Evolutionary conservation across 2,888 invertebrate species (phyloP).

Genomic region (Meteorus cinctellus): DNA sequence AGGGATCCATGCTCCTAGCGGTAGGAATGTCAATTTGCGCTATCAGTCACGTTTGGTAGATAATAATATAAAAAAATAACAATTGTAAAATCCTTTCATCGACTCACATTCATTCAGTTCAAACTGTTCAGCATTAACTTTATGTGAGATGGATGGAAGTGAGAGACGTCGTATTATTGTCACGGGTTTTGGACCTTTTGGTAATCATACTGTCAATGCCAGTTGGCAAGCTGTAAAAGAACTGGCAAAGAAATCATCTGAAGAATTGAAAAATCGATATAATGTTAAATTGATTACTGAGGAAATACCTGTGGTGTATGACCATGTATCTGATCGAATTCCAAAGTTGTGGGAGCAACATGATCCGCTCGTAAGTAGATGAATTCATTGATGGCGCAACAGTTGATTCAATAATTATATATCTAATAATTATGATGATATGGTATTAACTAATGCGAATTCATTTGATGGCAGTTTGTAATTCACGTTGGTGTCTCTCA

Average conservation of each 20-base stretch:
- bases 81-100: background rate
- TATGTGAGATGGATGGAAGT: background rate
- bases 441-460: background rate
- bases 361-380: constrained; percentile 79
- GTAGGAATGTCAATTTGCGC: background rate
- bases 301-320: constrained; percentile 84
- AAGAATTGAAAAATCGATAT: constrained; percentile 75
- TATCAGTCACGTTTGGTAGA: background rate
- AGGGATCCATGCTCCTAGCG: background rate
- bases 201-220: constrained; percentile 81
- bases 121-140: background rate
- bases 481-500: constrained; percentile 87
- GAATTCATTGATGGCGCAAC: background rate
- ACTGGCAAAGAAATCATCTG: constrained; percentile 74
- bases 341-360: constrained; percentile 82
- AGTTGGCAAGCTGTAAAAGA: constrained; percentile 88
- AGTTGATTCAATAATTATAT: background rate
- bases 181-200: constrained; percentile 89
- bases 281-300: constrained; percentile 76
- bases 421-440: background rate
- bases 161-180: constrained; percentile 70
- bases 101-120: background rate
- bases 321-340: constrained; percentile 79
- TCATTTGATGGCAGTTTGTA: constrained; percentile 78
- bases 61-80: background rate